These are phyloP conservation scores for Chaetodon trifasciatus DNA, from an alignment of 2,797 vertebrate species.

Conservation along the genomic window DNA sequence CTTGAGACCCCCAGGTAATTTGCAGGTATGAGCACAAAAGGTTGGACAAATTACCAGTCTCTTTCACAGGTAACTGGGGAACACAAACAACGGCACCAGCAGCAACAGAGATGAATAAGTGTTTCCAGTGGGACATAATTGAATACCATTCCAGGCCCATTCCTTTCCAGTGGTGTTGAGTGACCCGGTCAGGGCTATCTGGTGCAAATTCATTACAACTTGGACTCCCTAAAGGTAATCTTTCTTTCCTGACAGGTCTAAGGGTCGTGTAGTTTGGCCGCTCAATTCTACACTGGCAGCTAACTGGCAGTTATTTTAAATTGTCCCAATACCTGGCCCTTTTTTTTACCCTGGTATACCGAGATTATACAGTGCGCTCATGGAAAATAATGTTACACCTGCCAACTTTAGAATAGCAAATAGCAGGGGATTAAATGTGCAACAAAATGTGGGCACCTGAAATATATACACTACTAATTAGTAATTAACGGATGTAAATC, in stretches of 20 bases:
- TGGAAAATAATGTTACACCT: neutral
- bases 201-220: constrained; percentile 48
- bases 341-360: constrained; percentile 19
- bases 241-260: constrained; percentile 34
- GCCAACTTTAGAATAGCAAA: neutral
- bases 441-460: neutral
- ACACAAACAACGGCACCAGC: constrained; percentile 37
- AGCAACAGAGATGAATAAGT: constrained; percentile 34
- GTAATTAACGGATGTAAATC: neutral
- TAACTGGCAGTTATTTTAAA: constrained; percentile 26
- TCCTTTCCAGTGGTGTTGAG: constrained; percentile 31
- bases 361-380: neutral
- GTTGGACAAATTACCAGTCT: constrained; percentile 38
- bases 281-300: constrained; percentile 15
- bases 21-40: constrained; percentile 32
- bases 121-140: constrained; percentile 48
- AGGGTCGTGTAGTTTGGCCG: constrained; percentile 19
- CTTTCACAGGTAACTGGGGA: constrained; percentile 18
- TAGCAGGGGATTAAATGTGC: neutral
- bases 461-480: neutral
- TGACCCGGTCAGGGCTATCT: constrained; percentile 26
- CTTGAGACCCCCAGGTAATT: constrained; percentile 16
- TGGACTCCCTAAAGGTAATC: constrained; percentile 12
- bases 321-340: neutral
- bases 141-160: constrained; percentile 41